These are phyloP conservation scores for Melanargia galathea DNA, from an alignment of 2,888 invertebrate species.

Conservation along the genomic window DNA sequence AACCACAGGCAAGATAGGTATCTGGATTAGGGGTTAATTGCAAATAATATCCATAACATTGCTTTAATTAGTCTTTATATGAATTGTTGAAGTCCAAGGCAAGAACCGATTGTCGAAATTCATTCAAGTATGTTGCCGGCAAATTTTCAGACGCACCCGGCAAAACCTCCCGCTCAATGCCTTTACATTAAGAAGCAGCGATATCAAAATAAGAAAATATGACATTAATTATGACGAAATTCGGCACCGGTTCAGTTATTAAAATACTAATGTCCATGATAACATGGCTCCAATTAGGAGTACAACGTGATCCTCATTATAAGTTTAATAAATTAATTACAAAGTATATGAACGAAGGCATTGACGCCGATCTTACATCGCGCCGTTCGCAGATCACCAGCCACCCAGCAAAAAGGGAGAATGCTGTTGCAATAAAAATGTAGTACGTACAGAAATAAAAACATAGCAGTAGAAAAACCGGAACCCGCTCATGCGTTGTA, in stretches of 20 bases:
- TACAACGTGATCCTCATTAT: conserved; percentile 39
- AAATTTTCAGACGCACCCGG: conserved; percentile 42
- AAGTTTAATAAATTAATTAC: conserved; percentile 67
- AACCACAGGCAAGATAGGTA: conserved; percentile 19
- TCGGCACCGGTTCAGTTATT: conserved; percentile 54
- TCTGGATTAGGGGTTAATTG: conserved; percentile 26
- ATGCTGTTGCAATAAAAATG: conserved; percentile 63
- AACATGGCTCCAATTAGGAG: conserved; percentile 60
- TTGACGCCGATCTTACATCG: not conserved
- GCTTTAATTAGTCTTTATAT: conserved; percentile 32
- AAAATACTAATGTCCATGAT: conserved; percentile 55
- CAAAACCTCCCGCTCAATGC: conserved; percentile 51
- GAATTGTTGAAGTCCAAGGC: conserved; percentile 9
- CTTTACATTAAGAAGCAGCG: conserved; percentile 52
- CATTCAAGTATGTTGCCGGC: conserved; percentile 36
- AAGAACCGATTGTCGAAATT: conserved; percentile 27
- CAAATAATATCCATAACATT: conserved; percentile 29
- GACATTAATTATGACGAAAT: conserved; percentile 60
- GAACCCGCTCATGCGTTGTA: conserved; percentile 66
- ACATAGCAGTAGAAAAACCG: conserved; percentile 65
- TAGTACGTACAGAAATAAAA: conserved; percentile 51
- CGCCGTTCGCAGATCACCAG: conserved; percentile 17
- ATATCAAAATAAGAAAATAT: conserved; percentile 58
- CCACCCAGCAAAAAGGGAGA: conserved; percentile 57
- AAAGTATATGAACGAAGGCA: conserved; percentile 42